Base-by-base conservation (phyloP, 1,140 invertebrate species). In the Diabrotica undecimpunctata region DNA sequence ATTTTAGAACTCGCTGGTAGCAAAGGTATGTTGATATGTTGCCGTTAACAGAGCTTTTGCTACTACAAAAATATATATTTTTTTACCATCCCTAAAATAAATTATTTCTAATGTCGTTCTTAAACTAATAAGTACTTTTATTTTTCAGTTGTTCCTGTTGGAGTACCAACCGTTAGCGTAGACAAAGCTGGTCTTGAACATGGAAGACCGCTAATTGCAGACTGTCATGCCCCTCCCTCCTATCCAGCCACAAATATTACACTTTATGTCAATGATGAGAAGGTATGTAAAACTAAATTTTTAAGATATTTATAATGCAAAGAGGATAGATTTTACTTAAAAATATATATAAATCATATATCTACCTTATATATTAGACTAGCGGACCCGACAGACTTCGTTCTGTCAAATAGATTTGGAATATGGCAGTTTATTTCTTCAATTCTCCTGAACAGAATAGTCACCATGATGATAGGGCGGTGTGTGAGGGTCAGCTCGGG, bases 171-270 rank as follows among this genome's bases (percentile, higher is more conserved):
- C 50, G 82, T 85, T 46, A 79, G 81, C 4, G 80, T 83, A 52
- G 81, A 85, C 67, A 73, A 81, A 35, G 74, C 82, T 70, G 73
- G 81, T 5, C 81, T 74, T 67, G 79, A 77, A 65, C 72, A 66
- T 14, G 78, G 72, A 57, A 77, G 66, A 54, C 74, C 77, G 3
- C 68, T 78, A 6, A 72, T 78, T 58, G 82, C 82, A 0, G 81
- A 83, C 61, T 85, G 84, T 72, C 79, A 79, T 6, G 81, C 83
- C 35, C 79, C 80, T 0, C 77, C 81, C 6, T 83, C 83, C 3
- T 87, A 86, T 74, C 88, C 88, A 9, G 82, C 87, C 7, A 84
- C 87, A 0, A 89, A 88, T 72, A 83, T 90, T 54, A 87, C 86
- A 0, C 90, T 88, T 87, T 87, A 83, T 68, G 80, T 90, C 56